Conservation (phyloP, 2,113 vertebrate species). For the Narcine bancroftii region DNA sequence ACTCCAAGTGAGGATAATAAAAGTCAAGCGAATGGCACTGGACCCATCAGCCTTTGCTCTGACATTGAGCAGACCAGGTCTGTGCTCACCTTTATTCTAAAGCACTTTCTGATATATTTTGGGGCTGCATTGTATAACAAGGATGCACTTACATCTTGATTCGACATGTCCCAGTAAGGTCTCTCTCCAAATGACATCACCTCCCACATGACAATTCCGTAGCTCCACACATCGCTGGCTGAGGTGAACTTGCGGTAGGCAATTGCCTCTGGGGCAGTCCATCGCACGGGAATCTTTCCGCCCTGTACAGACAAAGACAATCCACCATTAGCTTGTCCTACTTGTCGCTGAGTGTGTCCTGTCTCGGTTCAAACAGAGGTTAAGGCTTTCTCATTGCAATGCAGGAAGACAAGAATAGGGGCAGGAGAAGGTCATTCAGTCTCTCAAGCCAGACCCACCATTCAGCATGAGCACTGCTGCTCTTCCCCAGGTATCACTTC, state of each 20-base stretch:
- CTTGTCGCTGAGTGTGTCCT: not conserved
- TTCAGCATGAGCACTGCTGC: too few species aligned
- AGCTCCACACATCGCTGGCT: conserved; percentile 70
- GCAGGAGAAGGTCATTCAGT: too few species aligned
- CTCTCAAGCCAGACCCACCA: too few species aligned
- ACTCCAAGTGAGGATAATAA: too few species aligned
- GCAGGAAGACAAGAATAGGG: too few species aligned
- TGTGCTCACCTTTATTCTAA: not conserved
- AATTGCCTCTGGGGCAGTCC: conserved; percentile 67
- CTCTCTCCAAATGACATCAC: conserved; percentile 73
- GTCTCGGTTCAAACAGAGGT: not conserved
- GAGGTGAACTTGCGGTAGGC: conserved; percentile 73
- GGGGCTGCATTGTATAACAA: not conserved
- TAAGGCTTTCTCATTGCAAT: not conserved
- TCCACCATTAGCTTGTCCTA: not conserved
- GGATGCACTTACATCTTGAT: conserved; percentile 63
- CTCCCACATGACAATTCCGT: conserved; percentile 74
- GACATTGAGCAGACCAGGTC: not conserved
- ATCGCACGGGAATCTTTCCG: conserved; percentile 69
- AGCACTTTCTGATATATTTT: not conserved
- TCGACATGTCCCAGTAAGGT: conserved; percentile 76
- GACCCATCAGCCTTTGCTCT: not conserved
- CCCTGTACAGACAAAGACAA: conserved; percentile 46
- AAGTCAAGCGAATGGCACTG: too few species aligned
- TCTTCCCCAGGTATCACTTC: too few species aligned